A percentile compares a stretch with the other conserved stretches of the same genome.
Conservation (phyloP, 2,797 vertebrate species). For the Orestias chungarensis region DNA sequence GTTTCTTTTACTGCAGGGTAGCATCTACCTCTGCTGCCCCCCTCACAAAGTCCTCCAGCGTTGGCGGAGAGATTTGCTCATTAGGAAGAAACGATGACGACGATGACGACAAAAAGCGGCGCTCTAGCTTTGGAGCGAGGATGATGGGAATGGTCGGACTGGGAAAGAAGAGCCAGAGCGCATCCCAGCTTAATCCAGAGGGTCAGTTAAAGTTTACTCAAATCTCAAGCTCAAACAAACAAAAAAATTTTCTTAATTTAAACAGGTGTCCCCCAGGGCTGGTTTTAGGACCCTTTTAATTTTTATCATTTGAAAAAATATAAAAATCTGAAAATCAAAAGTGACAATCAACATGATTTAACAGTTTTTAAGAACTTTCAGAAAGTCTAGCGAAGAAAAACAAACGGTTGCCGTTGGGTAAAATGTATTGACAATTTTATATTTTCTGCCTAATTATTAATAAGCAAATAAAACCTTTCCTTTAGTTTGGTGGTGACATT, state of each 20-base stretch:
- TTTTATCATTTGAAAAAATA: neutral
- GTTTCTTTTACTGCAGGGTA: slow-evolving; percentile 76
- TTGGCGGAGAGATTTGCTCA: slow-evolving; percentile 91
- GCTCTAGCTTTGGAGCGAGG: slow-evolving; percentile 92
- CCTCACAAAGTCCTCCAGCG: slow-evolving; percentile 89
- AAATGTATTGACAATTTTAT: too few species aligned
- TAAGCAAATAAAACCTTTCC: too few species aligned
- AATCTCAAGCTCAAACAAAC: neutral
- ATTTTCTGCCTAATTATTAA: too few species aligned
- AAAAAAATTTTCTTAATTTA: neutral
- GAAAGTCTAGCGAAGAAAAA: too few species aligned
- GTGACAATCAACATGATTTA: too few species aligned
- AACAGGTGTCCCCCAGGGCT: neutral
- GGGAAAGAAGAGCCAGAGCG: slow-evolving; percentile 91
- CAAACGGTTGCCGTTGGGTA: too few species aligned
- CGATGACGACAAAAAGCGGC: slow-evolving; percentile 92
- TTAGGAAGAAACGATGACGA: slow-evolving; percentile 91
- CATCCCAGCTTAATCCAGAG: slow-evolving; percentile 92
- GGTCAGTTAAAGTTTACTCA: slow-evolving; percentile 77
- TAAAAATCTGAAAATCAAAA: too few species aligned
- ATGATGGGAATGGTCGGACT: slow-evolving; percentile 97
- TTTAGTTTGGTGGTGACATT: neutral
- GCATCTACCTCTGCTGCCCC: slow-evolving; percentile 68
- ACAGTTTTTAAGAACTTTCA: too few species aligned
- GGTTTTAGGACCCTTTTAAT: neutral